Evolutionary conservation across 1,140 invertebrate genomes (phyloP).

Genomic region (Arion vulgaris): DNA sequence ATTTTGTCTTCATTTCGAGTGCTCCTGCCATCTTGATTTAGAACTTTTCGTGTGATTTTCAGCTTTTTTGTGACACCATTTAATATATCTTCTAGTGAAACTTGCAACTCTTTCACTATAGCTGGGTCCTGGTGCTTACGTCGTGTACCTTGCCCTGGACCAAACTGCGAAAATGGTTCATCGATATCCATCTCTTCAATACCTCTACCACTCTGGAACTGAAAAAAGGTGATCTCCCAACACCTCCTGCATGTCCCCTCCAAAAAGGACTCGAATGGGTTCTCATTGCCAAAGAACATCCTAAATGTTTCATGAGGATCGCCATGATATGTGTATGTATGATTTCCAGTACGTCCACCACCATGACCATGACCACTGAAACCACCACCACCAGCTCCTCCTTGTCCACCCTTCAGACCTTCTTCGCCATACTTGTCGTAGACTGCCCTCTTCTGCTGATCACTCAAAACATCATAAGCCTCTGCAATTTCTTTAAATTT

Average conservation of each 20-base stretch:
- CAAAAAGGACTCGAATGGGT: constrained; percentile 86
- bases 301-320: constrained; percentile 95
- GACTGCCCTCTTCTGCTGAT: constrained; percentile 96
- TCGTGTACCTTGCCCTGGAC: constrained; percentile 26
- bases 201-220: constrained; percentile 53
- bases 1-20: constrained; percentile 83
- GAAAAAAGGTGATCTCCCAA: constrained; percentile 42
- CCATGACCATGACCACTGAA: background rate
- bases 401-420: constrained; percentile 89
- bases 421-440: constrained; percentile 98
- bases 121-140: constrained; percentile 89
- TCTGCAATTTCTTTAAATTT: constrained; percentile 99
- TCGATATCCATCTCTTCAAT: constrained; percentile 69
- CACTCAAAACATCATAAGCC: constrained; percentile 97
- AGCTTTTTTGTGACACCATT: constrained; percentile 87
- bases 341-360: constrained; percentile 49
- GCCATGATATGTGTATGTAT: constrained; percentile 87
- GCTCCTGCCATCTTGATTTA: constrained; percentile 78
- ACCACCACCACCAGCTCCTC: constrained; percentile 75
- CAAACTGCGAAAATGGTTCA: constrained; percentile 57
- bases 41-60: constrained; percentile 85
- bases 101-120: constrained; percentile 95
- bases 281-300: constrained; percentile 91
- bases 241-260: constrained; percentile 56
- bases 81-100: constrained; percentile 90